Base-by-base conservation (phyloP, 2,888 invertebrate genomes). In the Drosophila mimica region DNA sequence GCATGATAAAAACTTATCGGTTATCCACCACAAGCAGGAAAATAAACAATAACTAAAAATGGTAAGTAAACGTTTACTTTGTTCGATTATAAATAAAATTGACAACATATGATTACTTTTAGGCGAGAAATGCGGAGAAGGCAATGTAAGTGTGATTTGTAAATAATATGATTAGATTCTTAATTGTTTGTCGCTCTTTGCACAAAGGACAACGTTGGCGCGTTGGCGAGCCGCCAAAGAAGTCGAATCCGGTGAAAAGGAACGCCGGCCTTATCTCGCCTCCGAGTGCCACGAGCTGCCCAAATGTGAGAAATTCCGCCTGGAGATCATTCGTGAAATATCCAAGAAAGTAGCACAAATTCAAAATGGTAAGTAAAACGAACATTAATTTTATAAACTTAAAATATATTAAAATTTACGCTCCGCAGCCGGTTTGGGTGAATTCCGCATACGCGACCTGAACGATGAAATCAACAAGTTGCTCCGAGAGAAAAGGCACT, bases 381-480 rank as follows among this genome's bases (percentile, higher is more conserved):
- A 2, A 20, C 9, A 8, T 15, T n/a, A 2, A 15, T 20, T 9
- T n/a, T 15, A 31, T 9, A 15, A 1, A 17, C 9, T 31, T 4
- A 2, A 20, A 1, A 13, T 30, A 38, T 13, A 25, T 38, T 8
- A 40, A 15, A 28, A 15, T 1, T 3, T 49, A 20, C 8, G 60
- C 70, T 70, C 92, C 92, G 11, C 84, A 96, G 97, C 99, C 79
- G 99, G 99, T 68, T 94, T 99, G n/a, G 99, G 99, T 4, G 99
- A 99, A 93, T 99, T 99, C 92, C 96, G 99, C 31, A 97, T 99
- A 77, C 95, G 99, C 20, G 99, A 99, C 92, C 94, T 99, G 30
- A 99, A 99, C 93, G 99, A 99, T 94, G 99, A 99, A 93, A 99
- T 99, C 82, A 99, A 99, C 93, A 99, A 99, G 93, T 93, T 99